Conservation (phyloP, 1,140 invertebrate genomes). For the Rhynchophorus ferrugineus region DNA sequence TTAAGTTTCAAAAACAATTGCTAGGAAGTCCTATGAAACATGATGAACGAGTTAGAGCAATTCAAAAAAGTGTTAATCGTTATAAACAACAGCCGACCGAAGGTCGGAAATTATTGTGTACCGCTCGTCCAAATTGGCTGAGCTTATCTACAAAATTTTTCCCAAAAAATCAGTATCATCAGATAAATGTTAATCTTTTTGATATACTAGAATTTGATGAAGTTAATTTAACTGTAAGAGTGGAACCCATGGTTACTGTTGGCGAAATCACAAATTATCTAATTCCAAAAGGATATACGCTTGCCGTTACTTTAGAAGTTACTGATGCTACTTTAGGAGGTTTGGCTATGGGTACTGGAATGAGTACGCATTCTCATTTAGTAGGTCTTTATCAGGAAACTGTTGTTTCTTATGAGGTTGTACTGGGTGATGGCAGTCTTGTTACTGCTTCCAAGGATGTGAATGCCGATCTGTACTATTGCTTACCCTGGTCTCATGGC, state of each 20-base stretch:
- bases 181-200: slow-evolving; percentile 52
- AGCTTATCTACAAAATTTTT: slow-evolving; percentile 61
- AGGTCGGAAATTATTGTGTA: slow-evolving; percentile 52
- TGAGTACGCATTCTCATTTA: slow-evolving; percentile 46
- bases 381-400: slow-evolving; percentile 50
- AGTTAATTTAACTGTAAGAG: slow-evolving; percentile 43
- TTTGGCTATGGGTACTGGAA: slow-evolving; percentile 49
- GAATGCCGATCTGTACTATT: slow-evolving; percentile 44
- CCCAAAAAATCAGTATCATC: slow-evolving; percentile 54
- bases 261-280: slow-evolving; percentile 48
- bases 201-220: slow-evolving; percentile 47
- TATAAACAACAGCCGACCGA: slow-evolving; percentile 50
- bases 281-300: slow-evolving; percentile 45
- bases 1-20: slow-evolving; percentile 42
- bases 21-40: slow-evolving; percentile 45
- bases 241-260: slow-evolving; percentile 45
- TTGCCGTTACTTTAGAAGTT: slow-evolving; percentile 51
- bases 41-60: slow-evolving; percentile 47
- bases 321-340: slow-evolving; percentile 46
- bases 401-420: slow-evolving; percentile 47
- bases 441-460: slow-evolving; percentile 43
- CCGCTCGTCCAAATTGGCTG: slow-evolving; percentile 59
- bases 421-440: slow-evolving; percentile 45
- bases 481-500: slow-evolving; percentile 51
- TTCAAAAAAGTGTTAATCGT: slow-evolving; percentile 50